Base-by-base conservation (phyloP, 2,797 vertebrate species). In the Trachops cirrhosus region DNA sequence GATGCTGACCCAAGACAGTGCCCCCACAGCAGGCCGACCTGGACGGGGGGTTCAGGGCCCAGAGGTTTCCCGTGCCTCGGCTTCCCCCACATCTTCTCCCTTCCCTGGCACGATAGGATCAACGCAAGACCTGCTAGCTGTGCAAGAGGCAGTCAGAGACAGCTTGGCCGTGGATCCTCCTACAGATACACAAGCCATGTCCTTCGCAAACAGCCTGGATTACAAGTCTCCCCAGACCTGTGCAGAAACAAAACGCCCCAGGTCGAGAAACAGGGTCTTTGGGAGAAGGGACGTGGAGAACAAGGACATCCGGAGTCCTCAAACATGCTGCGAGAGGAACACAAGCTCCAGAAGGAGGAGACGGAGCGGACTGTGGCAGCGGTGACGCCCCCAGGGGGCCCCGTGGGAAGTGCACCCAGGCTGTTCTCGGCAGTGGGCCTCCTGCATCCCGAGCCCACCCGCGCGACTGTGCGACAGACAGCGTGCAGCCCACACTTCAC, bases 171-270 rank as follows among this genome's bases (percentile, higher is more conserved):
- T 0, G 46, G 0, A 1, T 12, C 8, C 37, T 41, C 77, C 16
- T 0, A 3, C 0, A 1, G 0, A 22, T 0, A 14, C 0, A 1
- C 39, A 8, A 48, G 8, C 26, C 7, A 5, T 0, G 6, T 0
- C 9, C 50, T 26, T 32, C 4, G 32, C 37, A 44, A 7, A 5
- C 12, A n/a, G 19, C 16, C 52, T 57, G 26, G 2, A 0, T 1
- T 2, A 6, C 4, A 57, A 32, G 46, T 22, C 46, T 41, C 44
- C 32, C 6, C 6, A 18, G 41, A 10, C 21, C 57, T 46, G n/a
- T 6, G 3, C 16, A 16, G 32, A 16, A 21, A 24, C 52, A 1
- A 22, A 19, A 15, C 0, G 26, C 21, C 9, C 10, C 2, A 0
- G 6, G 29, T 46, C 34, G 10, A 39, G 67, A 50, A 82, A 24